These are phyloP conservation scores for Pantherophis alleghaniensis DNA, from an alignment of 2,797 vertebrate genomes.

Conservation along the genomic window DNA sequence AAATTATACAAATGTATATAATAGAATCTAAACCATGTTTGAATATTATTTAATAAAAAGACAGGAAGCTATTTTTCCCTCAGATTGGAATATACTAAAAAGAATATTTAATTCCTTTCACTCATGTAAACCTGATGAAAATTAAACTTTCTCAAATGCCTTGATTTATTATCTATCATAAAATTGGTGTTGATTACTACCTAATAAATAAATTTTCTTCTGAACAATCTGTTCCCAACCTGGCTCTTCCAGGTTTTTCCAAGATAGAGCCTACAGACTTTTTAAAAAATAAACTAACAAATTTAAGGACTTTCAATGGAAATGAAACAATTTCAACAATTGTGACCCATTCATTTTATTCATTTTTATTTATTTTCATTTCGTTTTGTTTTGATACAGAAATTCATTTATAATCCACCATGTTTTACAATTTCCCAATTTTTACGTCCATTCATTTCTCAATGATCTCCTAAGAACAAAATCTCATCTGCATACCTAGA, in stretches of 20 bases:
- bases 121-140: not conserved
- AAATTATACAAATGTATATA: not conserved
- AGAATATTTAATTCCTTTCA: not conserved
- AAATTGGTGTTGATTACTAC: not conserved
- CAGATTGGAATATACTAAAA: not conserved
- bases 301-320: not conserved
- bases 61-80: not conserved
- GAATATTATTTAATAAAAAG: not conserved
- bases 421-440: not conserved
- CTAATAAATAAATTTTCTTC: not conserved
- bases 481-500: not conserved
- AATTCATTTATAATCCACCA: not conserved
- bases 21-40: not conserved
- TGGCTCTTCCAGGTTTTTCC: not conserved
- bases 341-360: not conserved
- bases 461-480: not conserved
- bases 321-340: not conserved
- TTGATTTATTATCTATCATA: not conserved
- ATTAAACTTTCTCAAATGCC: not conserved
- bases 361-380: not conserved
- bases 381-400: not conserved
- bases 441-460: not conserved
- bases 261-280: not conserved
- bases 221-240: not conserved
- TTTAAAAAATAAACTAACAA: not conserved